These are phyloP conservation scores for Liposcelis brunnea DNA, from an alignment of 2,888 invertebrate genomes.

Conservation along the genomic window DNA sequence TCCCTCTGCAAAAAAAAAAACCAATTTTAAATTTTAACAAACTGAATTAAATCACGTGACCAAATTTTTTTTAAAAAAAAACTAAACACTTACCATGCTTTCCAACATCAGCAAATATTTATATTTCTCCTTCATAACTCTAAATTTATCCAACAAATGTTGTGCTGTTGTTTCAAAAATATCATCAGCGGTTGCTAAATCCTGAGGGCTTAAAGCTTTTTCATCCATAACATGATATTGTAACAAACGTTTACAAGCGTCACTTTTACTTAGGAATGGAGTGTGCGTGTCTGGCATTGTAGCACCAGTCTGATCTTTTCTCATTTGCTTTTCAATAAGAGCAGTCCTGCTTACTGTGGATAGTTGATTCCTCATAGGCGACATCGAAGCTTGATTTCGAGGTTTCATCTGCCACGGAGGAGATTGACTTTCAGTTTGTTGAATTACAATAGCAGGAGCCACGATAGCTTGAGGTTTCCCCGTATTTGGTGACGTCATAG, in stretches of 20 bases:
- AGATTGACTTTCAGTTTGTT: neutral
- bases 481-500: constrained; percentile 9
- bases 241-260: constrained; percentile 57
- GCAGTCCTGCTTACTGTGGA: neutral
- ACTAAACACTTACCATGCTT: constrained; percentile 44
- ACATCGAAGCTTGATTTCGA: constrained; percentile 1
- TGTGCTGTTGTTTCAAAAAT: constrained; percentile 49
- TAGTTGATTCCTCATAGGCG: constrained; percentile 3
- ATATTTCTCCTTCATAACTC: constrained; percentile 54
- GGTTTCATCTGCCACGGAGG: neutral
- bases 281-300: constrained; percentile 53
- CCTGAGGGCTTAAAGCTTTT: constrained; percentile 40
- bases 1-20: constrained; percentile 35
- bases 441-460: neutral
- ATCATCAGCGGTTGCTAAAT: constrained; percentile 48
- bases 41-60: neutral
- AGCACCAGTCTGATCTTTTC: constrained; percentile 56
- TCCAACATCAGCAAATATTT: constrained; percentile 54
- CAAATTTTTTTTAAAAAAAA: neutral
- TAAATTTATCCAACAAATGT: constrained; percentile 50
- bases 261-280: constrained; percentile 50
- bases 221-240: constrained; percentile 61
- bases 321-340: constrained; percentile 57
- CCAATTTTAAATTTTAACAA: constrained; percentile 10
- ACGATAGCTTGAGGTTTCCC: constrained; percentile 10